A percentile compares a stretch with the other conserved stretches of the same genome.
Evolutionary conservation across 2,113 vertebrate genomes (phyloP).

Genomic region (Ivindomyrus marchei): DNA sequence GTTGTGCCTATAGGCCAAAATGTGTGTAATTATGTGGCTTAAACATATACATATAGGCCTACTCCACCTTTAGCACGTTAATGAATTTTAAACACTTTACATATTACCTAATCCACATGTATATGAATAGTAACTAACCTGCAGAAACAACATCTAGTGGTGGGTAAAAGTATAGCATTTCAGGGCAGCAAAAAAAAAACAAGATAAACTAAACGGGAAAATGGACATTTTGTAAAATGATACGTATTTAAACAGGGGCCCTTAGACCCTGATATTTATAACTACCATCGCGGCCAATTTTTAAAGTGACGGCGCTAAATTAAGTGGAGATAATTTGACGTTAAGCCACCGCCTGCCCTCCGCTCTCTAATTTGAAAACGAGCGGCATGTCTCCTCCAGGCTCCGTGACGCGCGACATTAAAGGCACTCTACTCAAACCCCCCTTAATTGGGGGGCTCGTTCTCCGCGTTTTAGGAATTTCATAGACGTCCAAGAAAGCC

Average conservation of each 20-base stretch:
- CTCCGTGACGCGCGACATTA: background rate
- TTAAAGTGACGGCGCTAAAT: background rate
- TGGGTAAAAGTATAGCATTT: background rate
- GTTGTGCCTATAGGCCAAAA: background rate
- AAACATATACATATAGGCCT: background rate
- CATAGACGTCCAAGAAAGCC: constrained; percentile 35
- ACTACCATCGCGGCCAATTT: background rate
- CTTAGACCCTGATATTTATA: background rate
- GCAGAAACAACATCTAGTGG: background rate
- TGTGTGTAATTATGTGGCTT: background rate
- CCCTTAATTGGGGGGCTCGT: constrained; percentile 39
- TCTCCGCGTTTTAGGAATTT: constrained; percentile 40
- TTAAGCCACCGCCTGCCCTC: background rate
- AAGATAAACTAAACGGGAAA: background rate
- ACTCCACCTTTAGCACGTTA: background rate
- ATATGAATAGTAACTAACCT: background rate
- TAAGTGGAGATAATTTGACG: background rate
- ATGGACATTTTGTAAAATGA: background rate
- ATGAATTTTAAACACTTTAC: background rate
- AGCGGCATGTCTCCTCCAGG: background rate
- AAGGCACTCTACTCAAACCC: background rate
- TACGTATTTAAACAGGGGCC: background rate
- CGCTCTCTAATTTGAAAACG: background rate
- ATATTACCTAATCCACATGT: background rate
- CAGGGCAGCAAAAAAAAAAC: background rate